Conservation (phyloP, 2,113 vertebrate species). For the Paracanthobrama guichenoti region DNA sequence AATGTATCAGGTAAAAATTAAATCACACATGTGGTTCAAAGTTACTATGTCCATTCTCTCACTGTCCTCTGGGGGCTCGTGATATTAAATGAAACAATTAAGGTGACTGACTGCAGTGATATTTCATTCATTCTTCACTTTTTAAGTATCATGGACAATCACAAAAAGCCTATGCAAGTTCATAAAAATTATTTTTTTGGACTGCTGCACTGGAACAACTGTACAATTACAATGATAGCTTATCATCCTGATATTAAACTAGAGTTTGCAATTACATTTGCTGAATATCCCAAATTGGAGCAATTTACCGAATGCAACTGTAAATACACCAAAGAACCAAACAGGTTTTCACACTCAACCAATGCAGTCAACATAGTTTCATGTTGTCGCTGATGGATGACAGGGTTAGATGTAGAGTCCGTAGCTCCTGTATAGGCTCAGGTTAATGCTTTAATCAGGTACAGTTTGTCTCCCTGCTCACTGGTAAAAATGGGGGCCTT, state of each 20-base stretch:
- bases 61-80: not conserved
- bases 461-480: slow-evolving; percentile 90
- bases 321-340: not conserved
- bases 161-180: not conserved
- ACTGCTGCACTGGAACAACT: not conserved
- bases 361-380: not conserved
- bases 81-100: not conserved
- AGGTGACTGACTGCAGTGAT: not conserved
- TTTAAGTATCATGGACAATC: not conserved
- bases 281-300: not conserved
- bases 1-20: not conserved
- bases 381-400: not conserved
- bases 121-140: not conserved
- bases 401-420: not conserved
- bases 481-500: slow-evolving; percentile 92
- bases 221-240: slow-evolving; percentile 11
- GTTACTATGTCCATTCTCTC: not conserved
- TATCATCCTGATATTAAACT: slow-evolving; percentile 7
- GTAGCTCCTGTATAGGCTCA: slow-evolving; percentile 13
- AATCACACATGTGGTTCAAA: not conserved
- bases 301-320: not conserved
- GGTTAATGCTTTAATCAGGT: slow-evolving; percentile 81
- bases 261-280: not conserved
- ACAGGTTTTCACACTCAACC: not conserved
- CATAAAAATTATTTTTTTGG: not conserved